Percentiles rank a stretch among this genome's conserved stretches.
These are phyloP conservation scores for Bombus superbus DNA, from an alignment of 1,140 invertebrate species.

Conservation along the genomic window DNA sequence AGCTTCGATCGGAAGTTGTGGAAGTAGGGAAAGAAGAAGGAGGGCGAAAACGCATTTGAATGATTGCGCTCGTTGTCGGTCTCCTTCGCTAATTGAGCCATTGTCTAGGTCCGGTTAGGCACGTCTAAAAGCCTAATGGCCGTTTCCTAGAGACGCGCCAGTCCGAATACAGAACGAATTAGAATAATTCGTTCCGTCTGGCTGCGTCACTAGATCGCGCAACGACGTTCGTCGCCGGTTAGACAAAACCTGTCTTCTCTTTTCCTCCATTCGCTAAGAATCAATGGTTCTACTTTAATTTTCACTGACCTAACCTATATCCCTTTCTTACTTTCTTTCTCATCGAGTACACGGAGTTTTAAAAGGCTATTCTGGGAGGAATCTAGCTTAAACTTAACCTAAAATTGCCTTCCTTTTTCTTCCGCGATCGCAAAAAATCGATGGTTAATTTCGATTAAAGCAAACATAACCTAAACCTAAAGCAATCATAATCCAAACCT, in stretches of 20 bases:
- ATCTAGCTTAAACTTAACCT: neutral
- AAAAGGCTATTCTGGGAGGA: neutral
- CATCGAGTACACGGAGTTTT: neutral
- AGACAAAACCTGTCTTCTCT: constrained; percentile 2
- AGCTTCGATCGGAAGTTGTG: neutral
- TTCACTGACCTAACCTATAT: neutral
- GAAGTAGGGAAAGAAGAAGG: constrained; percentile 3
- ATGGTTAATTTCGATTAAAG: too few species aligned
- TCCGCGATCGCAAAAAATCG: too few species aligned
- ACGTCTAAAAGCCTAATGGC: constrained; percentile 73
- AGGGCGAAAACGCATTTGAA: constrained; percentile 31
- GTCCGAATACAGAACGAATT: constrained; percentile 76
- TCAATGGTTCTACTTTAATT: neutral
- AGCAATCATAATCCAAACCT: too few species aligned
- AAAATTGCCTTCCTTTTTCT: neutral
- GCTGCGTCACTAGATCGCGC: constrained; percentile 63
- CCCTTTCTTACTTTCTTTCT: neutral
- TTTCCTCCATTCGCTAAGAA: neutral
- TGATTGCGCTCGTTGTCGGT: constrained; percentile 52
- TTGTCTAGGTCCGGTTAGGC: constrained; percentile 73
- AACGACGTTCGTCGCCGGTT: neutral
- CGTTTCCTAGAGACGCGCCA: constrained; percentile 75
- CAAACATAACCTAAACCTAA: too few species aligned
- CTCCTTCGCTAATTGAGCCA: constrained; percentile 65
- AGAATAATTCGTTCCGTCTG: constrained; percentile 80